Conservation (phyloP, 1,140 invertebrate genomes). For the Listronotus oregonensis region DNA sequence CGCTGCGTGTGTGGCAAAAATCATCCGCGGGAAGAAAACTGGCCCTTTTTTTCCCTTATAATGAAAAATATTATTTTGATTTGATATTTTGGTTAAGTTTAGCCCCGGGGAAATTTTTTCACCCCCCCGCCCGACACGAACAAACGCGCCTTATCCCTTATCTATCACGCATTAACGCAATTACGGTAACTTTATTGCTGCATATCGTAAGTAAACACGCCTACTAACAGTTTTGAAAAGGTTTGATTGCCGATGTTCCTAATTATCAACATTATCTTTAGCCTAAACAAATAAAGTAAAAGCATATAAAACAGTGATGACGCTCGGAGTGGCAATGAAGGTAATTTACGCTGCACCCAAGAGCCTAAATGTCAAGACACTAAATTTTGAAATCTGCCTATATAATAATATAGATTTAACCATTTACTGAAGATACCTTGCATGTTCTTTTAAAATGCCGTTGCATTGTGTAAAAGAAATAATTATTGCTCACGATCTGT, state of each 20-base stretch:
- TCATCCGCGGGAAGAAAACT: too few relatives aligned
- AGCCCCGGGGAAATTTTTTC: too few relatives aligned
- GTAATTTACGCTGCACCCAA: constrained; percentile 20
- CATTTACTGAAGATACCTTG: constrained; percentile 16
- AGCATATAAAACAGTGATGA: constrained; percentile 10
- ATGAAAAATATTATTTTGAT: too few relatives aligned
- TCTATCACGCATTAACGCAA: too few relatives aligned
- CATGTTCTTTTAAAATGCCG: constrained; percentile 15
- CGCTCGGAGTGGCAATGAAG: constrained; percentile 13
- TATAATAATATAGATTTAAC: constrained; percentile 18
- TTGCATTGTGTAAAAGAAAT: constrained; percentile 15
- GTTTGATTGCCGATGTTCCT: not conserved
- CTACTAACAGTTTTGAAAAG: not conserved
- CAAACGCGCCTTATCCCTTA: too few relatives aligned
- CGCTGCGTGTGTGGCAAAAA: too few relatives aligned
- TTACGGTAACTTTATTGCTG: too few relatives aligned
- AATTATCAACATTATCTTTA: not conserved
- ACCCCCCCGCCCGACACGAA: too few relatives aligned
- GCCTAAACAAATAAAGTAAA: constrained; percentile 6
- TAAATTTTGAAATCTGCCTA: constrained; percentile 22
- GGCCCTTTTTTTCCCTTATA: too few relatives aligned
- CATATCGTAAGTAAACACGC: too few relatives aligned
- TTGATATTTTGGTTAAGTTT: too few relatives aligned
- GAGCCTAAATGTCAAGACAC: constrained; percentile 16
- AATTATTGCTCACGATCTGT: constrained; percentile 15